phyloP scores from a whole-genome alignment of 2,888 invertebrate species.

The Mythimna albipuncta region DNA sequence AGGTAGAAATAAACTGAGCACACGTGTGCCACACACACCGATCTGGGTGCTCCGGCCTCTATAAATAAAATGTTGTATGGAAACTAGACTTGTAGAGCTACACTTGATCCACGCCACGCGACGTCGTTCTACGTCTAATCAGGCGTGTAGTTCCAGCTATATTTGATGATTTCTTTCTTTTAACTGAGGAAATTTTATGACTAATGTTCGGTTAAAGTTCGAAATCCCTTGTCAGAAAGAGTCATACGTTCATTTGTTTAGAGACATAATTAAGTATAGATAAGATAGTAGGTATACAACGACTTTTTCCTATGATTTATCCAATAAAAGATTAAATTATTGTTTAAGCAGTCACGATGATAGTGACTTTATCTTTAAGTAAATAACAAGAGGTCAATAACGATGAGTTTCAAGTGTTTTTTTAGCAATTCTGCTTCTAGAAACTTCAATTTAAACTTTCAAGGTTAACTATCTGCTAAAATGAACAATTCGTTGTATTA shows the following conservation, averaged over 20 bases:
- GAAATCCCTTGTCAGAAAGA: slow-evolving; percentile 3
- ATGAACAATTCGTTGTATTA: slow-evolving; percentile 30
- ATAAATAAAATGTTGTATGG: too few species aligned
- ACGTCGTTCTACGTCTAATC: too few species aligned
- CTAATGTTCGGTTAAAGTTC: neutral
- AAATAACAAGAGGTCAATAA: slow-evolving; percentile 46
- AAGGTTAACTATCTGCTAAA: slow-evolving; percentile 27
- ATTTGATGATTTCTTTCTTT: too few species aligned
- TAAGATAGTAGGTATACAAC: slow-evolving; percentile 42
- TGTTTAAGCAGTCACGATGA: slow-evolving; percentile 35
- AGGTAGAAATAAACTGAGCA: too few species aligned
- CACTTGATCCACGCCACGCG: too few species aligned
- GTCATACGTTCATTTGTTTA: slow-evolving; percentile 5
- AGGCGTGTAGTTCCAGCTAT: too few species aligned
- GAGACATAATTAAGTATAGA: slow-evolving; percentile 41
- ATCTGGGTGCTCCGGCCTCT: too few species aligned
- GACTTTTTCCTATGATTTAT: slow-evolving; percentile 40
- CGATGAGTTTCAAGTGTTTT: slow-evolving; percentile 29
- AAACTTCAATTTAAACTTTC: slow-evolving; percentile 35
- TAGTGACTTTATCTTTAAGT: slow-evolving; percentile 31
- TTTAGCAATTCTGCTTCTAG: slow-evolving; percentile 35
- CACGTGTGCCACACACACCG: too few species aligned
- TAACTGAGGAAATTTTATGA: too few species aligned
- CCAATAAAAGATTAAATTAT: slow-evolving; percentile 32
- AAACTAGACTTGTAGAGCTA: too few species aligned